phyloP scores from a whole-genome alignment of 1,140 invertebrate species.

The Listronotus bonariensis region DNA sequence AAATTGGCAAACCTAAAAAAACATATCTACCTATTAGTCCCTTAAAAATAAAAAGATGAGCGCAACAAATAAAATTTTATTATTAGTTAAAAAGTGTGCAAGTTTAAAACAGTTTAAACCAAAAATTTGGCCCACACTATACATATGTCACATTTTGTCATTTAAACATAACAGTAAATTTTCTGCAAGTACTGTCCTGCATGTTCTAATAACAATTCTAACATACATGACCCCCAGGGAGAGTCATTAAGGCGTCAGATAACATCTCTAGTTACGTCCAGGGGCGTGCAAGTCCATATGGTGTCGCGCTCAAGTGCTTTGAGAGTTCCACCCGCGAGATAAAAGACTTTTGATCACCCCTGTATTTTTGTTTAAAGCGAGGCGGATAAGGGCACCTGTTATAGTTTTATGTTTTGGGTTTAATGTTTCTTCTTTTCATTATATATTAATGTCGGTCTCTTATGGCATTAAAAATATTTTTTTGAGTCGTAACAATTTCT shows the following conservation, averaged over 20 bases:
- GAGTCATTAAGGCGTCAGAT: slow-evolving; percentile 52
- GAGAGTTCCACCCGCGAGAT: slow-evolving; percentile 17
- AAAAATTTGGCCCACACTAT: background rate
- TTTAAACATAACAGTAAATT: background rate
- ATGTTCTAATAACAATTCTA: slow-evolving; percentile 16
- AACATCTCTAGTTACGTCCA: slow-evolving; percentile 52
- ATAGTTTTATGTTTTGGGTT: slow-evolving; percentile 25
- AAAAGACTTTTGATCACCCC: slow-evolving; percentile 28
- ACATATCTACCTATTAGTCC: too few species aligned
- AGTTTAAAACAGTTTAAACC: too few species aligned
- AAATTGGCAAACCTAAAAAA: too few species aligned
- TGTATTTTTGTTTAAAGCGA: background rate
- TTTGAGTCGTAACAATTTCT: too few species aligned
- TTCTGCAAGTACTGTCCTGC: slow-evolving; percentile 13
- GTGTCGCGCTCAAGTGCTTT: slow-evolving; percentile 47
- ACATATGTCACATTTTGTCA: background rate
- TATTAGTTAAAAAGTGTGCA: too few species aligned
- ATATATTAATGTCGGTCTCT: too few species aligned
- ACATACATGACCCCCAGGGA: slow-evolving; percentile 43
- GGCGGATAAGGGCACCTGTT: slow-evolving; percentile 42
- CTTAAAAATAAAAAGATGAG: too few species aligned
- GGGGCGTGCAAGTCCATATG: slow-evolving; percentile 49
- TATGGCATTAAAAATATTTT: too few species aligned
- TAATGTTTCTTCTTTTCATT: too few species aligned
- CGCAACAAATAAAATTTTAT: too few species aligned